Percentiles rank a stretch among this genome's conserved stretches.
Evolutionary conservation across 2,797 vertebrate species (phyloP).

Genomic region (Acanthurus leucopareius): DNA sequence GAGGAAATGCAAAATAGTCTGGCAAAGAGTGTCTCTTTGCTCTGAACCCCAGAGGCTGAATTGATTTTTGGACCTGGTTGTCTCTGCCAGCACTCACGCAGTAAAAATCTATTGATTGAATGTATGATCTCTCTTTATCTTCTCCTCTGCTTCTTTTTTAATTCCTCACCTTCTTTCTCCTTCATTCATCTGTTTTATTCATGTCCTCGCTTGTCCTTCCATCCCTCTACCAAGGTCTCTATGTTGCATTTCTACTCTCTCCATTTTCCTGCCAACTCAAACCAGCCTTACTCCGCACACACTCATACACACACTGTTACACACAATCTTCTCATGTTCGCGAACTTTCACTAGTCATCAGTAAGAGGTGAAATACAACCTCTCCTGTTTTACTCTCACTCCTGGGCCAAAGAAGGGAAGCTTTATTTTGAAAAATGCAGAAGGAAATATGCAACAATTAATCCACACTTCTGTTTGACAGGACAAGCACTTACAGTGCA

Average conservation of each 20-base stretch:
- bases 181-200: neutral
- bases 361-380: constrained; percentile 50
- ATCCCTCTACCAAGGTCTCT: constrained; percentile 11
- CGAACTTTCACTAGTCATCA: constrained; percentile 43
- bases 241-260: neutral
- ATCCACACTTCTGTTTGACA: constrained; percentile 9
- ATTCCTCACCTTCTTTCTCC: constrained; percentile 10
- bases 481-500: neutral
- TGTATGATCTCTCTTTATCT: constrained; percentile 35
- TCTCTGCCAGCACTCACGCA: constrained; percentile 50
- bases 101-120: constrained; percentile 57
- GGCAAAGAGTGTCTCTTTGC: neutral
- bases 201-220: neutral
- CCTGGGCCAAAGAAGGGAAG: constrained; percentile 7
- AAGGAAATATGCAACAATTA: constrained; percentile 29
- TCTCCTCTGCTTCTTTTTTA: constrained; percentile 1
- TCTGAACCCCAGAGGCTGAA: constrained; percentile 27
- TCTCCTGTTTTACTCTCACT: constrained; percentile 4
- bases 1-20: neutral
- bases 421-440: neutral
- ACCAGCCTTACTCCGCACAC: neutral
- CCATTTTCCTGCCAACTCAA: constrained; percentile 1
- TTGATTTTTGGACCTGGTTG: constrained; percentile 60
- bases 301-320: neutral
- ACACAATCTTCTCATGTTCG: constrained; percentile 34